Evolutionary conservation across 2,888 invertebrate species (phyloP).

Genomic region (Tetanocera ferruginea): DNA sequence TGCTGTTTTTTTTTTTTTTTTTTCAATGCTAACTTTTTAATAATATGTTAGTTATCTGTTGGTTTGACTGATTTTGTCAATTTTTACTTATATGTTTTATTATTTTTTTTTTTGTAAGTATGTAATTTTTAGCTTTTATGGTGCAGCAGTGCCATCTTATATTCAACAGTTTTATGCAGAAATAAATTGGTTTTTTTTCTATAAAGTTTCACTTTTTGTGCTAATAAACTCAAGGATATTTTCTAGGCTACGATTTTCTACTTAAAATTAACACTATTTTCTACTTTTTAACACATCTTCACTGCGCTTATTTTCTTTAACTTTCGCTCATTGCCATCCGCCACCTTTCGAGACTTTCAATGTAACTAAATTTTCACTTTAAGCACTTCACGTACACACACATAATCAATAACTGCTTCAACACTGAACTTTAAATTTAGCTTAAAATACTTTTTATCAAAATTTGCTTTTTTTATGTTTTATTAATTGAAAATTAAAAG

Average conservation of each 20-base stretch:
- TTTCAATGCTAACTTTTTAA: background rate
- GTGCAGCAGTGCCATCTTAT: slow-evolving; percentile 6
- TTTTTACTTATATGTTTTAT: slow-evolving; percentile 4
- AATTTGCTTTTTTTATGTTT: background rate
- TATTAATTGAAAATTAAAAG: background rate
- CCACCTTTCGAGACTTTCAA: background rate
- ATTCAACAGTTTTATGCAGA: slow-evolving; percentile 25
- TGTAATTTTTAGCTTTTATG: background rate
- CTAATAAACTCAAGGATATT: background rate
- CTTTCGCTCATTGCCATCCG: background rate
- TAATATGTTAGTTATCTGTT: background rate
- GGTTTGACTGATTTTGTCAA: no score
- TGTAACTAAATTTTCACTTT: background rate
- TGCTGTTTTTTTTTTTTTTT: background rate
- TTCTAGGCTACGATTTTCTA: background rate
- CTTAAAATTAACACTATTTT: background rate
- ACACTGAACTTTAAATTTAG: background rate
- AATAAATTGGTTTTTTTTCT: background rate
- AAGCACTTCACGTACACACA: background rate
- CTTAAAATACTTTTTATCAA: background rate
- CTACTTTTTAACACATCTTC: background rate
- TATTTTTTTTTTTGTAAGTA: background rate
- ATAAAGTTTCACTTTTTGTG: background rate
- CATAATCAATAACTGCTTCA: background rate
- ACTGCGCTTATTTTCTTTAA: background rate